Conservation (phyloP, 1,140 invertebrate genomes). For the Bemisia tabaci region DNA sequence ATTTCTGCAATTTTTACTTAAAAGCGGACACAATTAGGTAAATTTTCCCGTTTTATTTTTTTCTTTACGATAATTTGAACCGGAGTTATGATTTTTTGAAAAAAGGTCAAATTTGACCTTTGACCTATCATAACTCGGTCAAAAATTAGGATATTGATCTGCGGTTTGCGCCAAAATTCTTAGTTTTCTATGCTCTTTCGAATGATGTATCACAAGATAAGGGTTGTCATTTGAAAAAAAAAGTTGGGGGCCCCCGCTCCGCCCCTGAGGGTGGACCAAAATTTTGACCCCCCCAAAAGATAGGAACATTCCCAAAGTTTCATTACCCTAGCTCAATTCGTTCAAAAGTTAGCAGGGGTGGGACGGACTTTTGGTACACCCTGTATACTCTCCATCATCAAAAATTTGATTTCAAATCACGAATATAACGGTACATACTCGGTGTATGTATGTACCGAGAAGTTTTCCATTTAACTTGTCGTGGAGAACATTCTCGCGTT, state of each 20-base stretch:
- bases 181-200: not conserved
- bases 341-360: not conserved
- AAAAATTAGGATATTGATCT: not conserved
- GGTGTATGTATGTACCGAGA: too few species aligned
- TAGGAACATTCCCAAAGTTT: not conserved
- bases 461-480: too few species aligned
- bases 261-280: not conserved
- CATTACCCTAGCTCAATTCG: not conserved
- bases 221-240: not conserved
- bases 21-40: too few species aligned
- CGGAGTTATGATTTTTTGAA: not conserved
- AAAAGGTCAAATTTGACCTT: not conserved
- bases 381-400: too few species aligned
- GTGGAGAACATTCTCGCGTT: too few species aligned
- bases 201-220: not conserved
- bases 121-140: not conserved
- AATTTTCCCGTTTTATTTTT: too few species aligned
- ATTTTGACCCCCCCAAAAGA: not conserved
- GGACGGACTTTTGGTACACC: not conserved
- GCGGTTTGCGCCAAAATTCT: not conserved
- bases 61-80: not conserved
- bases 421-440: too few species aligned
- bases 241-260: not conserved
- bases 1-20: too few species aligned
- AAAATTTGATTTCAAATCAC: too few species aligned